Evolutionary conservation across 1,140 invertebrate genomes (phyloP).

Genomic region (Drosophila pandora): DNA sequence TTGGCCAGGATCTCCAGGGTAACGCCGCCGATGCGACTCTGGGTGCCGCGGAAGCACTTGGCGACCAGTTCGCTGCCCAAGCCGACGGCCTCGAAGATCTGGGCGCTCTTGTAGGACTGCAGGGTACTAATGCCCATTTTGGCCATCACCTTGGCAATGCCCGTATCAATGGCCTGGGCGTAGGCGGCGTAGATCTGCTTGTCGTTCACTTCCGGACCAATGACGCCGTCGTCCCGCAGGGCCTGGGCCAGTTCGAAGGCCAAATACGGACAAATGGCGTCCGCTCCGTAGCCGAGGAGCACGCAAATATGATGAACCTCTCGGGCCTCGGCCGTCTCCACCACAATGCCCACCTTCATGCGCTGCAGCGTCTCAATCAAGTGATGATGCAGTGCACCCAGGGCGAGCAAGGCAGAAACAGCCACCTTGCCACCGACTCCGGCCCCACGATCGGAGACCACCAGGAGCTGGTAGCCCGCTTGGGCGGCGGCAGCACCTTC

Average conservation of each 20-base stretch:
- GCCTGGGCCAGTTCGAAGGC: conserved; percentile 96
- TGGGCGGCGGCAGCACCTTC: conserved; percentile 93
- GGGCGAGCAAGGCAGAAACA: conserved; percentile 92
- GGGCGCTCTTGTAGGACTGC: conserved; percentile 99
- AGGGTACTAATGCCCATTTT: conserved; percentile 99
- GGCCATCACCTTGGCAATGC: conserved; percentile 96
- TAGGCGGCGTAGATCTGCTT: conserved; percentile 91
- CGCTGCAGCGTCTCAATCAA: conserved; percentile 97
- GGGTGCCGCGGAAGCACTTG: conserved; percentile 97
- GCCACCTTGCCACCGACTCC: conserved; percentile 88
- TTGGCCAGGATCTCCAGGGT: conserved; percentile 94
- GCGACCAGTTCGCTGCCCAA: conserved; percentile 96
- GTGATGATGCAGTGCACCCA: conserved; percentile 97
- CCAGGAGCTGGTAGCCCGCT: conserved; percentile 92
- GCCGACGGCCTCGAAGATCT: conserved; percentile 99
- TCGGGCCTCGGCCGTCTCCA: conserved; percentile 97
- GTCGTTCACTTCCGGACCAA: conserved; percentile 91
- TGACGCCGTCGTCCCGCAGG: conserved; percentile 91
- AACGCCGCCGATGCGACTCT: conserved; percentile 97
- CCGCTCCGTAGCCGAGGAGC: conserved; percentile 97
- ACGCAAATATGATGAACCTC: conserved; percentile 99
- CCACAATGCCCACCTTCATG: conserved; percentile 97
- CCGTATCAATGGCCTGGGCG: conserved; percentile 89
- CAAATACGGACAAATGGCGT: conserved; percentile 98
- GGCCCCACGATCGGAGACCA: conserved; percentile 94